Evolutionary conservation across 2,888 invertebrate species (phyloP).

Genomic region (Graphium colonna): DNA sequence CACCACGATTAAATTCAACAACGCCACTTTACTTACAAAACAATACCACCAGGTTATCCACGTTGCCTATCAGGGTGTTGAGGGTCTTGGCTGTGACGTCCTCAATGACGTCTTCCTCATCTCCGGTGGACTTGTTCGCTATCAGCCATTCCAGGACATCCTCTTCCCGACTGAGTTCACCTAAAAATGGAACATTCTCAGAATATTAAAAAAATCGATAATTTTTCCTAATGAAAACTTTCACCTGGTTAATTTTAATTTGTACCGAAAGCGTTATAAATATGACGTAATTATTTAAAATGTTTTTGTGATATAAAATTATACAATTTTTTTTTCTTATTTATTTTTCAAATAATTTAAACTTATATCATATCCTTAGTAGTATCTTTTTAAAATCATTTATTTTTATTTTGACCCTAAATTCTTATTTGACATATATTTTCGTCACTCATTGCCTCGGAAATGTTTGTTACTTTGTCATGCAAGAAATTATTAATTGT

Average conservation of each 20-base stretch:
- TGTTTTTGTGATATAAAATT: too few species aligned
- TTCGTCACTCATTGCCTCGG: neutral
- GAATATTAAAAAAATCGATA: conserved; percentile 7
- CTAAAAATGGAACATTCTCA: conserved; percentile 63
- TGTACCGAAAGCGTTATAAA: too few species aligned
- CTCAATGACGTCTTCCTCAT: conserved; percentile 96
- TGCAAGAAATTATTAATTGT: conserved; percentile 29
- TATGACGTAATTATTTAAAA: too few species aligned
- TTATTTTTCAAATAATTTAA: too few species aligned
- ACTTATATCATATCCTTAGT: too few species aligned
- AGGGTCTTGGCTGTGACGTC: conserved; percentile 95
- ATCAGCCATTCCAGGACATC: conserved; percentile 96
- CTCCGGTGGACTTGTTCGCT: conserved; percentile 94
- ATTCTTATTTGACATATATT: too few species aligned
- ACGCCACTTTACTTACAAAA: conserved; percentile 91
- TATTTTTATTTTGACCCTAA: too few species aligned
- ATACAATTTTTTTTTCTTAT: too few species aligned
- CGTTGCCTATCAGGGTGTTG: conserved; percentile 91
- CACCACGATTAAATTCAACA: too few species aligned
- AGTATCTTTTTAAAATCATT: too few species aligned
- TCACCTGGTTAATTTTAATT: too few species aligned
- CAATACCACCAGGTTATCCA: conserved; percentile 94
- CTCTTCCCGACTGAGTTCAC: conserved; percentile 93
- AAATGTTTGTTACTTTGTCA: neutral
- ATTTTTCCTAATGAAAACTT: too few species aligned